Evolutionary conservation across 1,140 invertebrate genomes (phyloP), one percentile per base, ranked within the genome.

Genomic region (Bombus pascuorum): DNA sequence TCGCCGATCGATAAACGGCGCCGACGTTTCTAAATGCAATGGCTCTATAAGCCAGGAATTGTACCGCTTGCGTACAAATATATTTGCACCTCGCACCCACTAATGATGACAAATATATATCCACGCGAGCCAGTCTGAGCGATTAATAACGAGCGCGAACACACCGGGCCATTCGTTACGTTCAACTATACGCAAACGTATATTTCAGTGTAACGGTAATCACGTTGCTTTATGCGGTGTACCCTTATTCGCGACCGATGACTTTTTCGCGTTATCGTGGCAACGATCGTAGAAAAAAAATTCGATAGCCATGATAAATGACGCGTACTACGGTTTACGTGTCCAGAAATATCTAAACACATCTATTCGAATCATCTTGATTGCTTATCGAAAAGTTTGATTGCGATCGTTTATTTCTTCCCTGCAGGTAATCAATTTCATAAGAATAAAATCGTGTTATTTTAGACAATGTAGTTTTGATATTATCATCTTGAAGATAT

Each of bases 51-150:
- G 62, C 82, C 18, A 74, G 59, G 86, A 77, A 89, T 89, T 86
- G 87, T 88, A 42, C 70, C 87, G 83, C 13, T 62, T 70, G 32
- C 66, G 73, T 83, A 89, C 71, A 85, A 87, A 90, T 83, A 85
- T 89, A 90, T 87, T 44, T 82, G 73, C 65, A 78, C 73, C 83
- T 88, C 75, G 86, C 84, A 66, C 80, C 83, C 79, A 65, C 87
- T 91, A 91, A 91, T 91, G 90, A 91, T 91, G 90, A 91, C 90
- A 91, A 91, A 91, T 91, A 91, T 82, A 74, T 91, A 87, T 62
- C 76, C 86, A 83, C 71, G 85, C 81, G 66, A 89, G 81, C 78
- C 59, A 85, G 89, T 73, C 74, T 32, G 59, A 44, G 66, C 86
- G 74, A 91, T 91, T 90, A 91, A 91, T 91, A 91, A 91, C 83